Base-by-base conservation (phyloP, 2,888 invertebrate species). In the Cataglyphis cursor region DNA sequence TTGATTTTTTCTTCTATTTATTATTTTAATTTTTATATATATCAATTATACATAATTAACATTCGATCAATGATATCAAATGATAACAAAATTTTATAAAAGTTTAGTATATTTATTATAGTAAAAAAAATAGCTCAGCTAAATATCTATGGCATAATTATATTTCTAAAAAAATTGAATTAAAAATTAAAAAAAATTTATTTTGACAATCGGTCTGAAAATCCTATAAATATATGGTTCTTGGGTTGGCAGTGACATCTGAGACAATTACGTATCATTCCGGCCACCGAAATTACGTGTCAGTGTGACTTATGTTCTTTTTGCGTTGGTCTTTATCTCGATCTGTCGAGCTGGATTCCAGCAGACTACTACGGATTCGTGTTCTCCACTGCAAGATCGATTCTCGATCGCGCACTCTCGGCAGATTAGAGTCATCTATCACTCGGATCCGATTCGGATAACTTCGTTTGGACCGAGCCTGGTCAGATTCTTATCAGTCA, bases 341-440 rank as follows among this genome's bases (percentile, higher is more conserved):
- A 54, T 61, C 74, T 81, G 41, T 82, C 66, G 31, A 48, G 75
- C 28, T 51, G 35, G 65, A 85, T 81, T 61, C 74, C 3, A 41
- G 66, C 31, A 75, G 65, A 59, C 81, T 73, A 61, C 70, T 74
- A 57, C 57, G 59, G 54, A 70, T 80, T 61, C 74, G 38, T 68
- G 68, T 78, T 80, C 51, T 65, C 54, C 35, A 31, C 66, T 44
- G 73, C 51, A 61, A 81, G 82, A 75, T 84, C 85, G 85, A 80
- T 65, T 83, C 74, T 73, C 70, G 75, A 85, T 86, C 89, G 87
- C 64, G 38, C 80, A 80, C 83, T 84, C 57, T 80, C 80, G 78
- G 75, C 84, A 91, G 92, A 93, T 94, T 92, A 92, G 87, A 90
- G 90, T 88, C 93, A 94, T 94, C 92, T 91, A 93, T 94, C 94